phyloP scores from a whole-genome alignment of 92 coral and sea anemone species.

The Isaurus tuberculatus region DNA sequence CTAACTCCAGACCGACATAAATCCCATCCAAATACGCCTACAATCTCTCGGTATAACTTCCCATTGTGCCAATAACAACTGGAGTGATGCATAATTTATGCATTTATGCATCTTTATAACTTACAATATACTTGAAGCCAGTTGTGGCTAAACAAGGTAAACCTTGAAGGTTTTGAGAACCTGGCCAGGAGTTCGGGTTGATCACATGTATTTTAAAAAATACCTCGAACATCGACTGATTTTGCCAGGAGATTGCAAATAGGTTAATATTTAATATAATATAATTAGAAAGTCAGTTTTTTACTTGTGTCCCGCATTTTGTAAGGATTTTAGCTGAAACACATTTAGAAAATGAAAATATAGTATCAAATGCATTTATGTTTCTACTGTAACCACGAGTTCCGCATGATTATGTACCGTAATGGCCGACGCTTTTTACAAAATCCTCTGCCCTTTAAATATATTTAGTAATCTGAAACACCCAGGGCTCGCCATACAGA shows the following conservation, averaged over 20 bases:
- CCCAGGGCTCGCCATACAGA: background rate
- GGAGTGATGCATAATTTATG: too few species aligned
- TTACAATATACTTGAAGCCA: background rate
- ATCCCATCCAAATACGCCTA: too few species aligned
- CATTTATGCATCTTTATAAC: too few species aligned
- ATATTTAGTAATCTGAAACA: background rate
- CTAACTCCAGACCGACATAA: too few species aligned
- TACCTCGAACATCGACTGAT: conserved; percentile 5
- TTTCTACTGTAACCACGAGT: background rate
- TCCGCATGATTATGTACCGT: background rate
- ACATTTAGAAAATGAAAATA: conserved; percentile 3
- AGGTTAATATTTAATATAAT: background rate
- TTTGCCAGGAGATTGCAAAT: background rate
- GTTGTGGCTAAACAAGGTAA: background rate
- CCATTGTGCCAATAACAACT: too few species aligned
- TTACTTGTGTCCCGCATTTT: background rate
- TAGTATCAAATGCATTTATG: background rate
- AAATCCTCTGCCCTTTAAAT: background rate
- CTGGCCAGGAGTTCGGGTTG: background rate
- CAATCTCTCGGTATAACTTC: too few species aligned
- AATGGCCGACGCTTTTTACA: conserved; percentile 6
- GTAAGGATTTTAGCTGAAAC: conserved; percentile 4
- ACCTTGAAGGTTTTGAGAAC: background rate
- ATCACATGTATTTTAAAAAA: conserved; percentile 7
- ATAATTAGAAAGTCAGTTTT: conserved; percentile 8